A percentile compares a stretch with the other conserved stretches of the same genome.
Conservation (phyloP, 2,113 vertebrate genomes). For the Indicator maculatus region DNA sequence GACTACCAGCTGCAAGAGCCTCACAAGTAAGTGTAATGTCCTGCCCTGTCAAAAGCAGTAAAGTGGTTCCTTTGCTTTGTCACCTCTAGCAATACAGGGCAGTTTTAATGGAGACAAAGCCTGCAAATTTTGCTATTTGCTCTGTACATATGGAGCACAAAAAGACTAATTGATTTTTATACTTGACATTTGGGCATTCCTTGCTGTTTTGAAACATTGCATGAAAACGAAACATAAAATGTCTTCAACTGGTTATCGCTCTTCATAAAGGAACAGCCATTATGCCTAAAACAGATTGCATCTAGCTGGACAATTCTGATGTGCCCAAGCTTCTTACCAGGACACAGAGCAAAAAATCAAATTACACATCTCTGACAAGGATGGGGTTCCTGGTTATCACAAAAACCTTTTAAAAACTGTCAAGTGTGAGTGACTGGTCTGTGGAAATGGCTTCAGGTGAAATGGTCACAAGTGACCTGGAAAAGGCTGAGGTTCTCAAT, state of each 20-base stretch:
- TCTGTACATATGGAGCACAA: background rate
- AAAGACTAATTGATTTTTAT: background rate
- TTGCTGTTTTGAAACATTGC: background rate
- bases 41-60: background rate
- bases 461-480: no score
- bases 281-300: background rate
- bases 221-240: background rate
- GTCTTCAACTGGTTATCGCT: background rate
- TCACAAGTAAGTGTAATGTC: rapidly evolving
- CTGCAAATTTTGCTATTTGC: background rate
- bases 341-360: background rate
- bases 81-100: background rate
- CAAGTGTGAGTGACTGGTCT: background rate
- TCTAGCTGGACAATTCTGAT: background rate
- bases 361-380: background rate
- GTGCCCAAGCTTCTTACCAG: background rate
- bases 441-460: background rate
- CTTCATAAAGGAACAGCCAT: background rate
- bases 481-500: no score
- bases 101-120: background rate
- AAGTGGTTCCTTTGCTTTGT: background rate
- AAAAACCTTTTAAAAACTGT: background rate
- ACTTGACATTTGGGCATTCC: background rate
- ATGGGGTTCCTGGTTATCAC: background rate
- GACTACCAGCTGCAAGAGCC: background rate